Conservation (phyloP, 1,140 invertebrate genomes). For the Heliothis subflexa region DNA sequence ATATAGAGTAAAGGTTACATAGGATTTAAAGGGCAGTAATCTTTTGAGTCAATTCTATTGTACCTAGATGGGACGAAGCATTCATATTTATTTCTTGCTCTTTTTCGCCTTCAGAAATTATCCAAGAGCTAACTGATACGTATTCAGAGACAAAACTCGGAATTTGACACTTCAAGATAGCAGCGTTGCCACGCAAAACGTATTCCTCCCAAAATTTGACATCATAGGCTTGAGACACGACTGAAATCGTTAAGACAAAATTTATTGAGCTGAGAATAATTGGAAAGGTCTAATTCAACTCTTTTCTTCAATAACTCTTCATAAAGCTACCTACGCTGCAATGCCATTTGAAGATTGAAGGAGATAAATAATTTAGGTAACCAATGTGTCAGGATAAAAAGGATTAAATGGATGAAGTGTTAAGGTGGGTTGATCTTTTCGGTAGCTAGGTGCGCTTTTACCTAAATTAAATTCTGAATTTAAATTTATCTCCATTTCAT, state of each 20-base stretch:
- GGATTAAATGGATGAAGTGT: slow-evolving; percentile 10
- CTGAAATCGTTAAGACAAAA: slow-evolving; percentile 81
- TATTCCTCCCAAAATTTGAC: slow-evolving; percentile 96
- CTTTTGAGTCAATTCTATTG: neutral
- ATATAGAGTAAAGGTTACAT: neutral
- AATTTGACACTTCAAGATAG: slow-evolving; percentile 94
- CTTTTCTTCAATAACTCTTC: too few relatives aligned
- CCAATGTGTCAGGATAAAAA: neutral
- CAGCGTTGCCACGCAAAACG: slow-evolving; percentile 94
- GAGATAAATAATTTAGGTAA: neutral
- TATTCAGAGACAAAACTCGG: slow-evolving; percentile 96
- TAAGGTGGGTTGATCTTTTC: neutral
- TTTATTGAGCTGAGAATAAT: neutral
- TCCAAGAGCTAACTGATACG: slow-evolving; percentile 92
- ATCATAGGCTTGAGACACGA: slow-evolving; percentile 95
- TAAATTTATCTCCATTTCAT: slow-evolving; percentile 77
- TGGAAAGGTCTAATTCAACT: too few relatives aligned
- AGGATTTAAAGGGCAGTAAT: slow-evolving; percentile 1
- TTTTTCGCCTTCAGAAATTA: slow-evolving; percentile 86
- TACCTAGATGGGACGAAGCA: slow-evolving; percentile 74
- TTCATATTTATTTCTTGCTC: slow-evolving; percentile 76
- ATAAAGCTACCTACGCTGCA: too few relatives aligned
- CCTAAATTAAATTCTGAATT: slow-evolving; percentile 76
- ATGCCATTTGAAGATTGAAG: too few relatives aligned
- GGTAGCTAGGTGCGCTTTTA: slow-evolving; percentile 53